These are phyloP conservation scores for Zaprionus inermis DNA, from an alignment of 1,140 invertebrate genomes.

Conservation along the genomic window DNA sequence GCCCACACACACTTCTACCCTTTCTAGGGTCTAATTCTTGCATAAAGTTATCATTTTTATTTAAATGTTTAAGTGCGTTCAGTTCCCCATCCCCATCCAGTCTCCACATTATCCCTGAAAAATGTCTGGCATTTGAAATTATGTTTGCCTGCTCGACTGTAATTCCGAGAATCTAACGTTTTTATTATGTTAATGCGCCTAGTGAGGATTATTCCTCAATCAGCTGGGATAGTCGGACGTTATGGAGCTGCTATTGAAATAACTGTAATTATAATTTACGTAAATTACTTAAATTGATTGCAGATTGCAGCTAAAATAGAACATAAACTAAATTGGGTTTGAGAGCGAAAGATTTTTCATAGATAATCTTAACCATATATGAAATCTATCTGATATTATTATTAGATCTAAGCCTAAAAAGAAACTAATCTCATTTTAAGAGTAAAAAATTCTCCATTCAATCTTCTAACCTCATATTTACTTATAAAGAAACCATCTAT, in stretches of 20 bases:
- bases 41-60: conserved; percentile 83
- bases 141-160: conserved; percentile 15
- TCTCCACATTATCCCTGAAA: neutral
- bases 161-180: conserved; percentile 54
- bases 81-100: neutral
- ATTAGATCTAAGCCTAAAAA: too few species aligned
- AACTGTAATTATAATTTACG: conserved; percentile 9
- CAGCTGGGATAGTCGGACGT: conserved; percentile 11
- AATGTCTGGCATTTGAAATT: conserved; percentile 22
- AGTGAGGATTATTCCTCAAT: conserved; percentile 34
- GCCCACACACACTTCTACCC: conserved; percentile 62
- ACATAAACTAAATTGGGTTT: too few species aligned
- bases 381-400: too few species aligned
- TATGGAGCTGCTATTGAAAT: conserved; percentile 8
- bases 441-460: too few species aligned
- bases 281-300: neutral
- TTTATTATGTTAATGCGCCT: conserved; percentile 76
- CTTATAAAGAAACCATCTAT: too few species aligned
- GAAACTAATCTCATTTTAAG: too few species aligned
- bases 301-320: neutral
- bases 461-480: too few species aligned
- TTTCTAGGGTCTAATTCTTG: conserved; percentile 47
- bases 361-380: too few species aligned
- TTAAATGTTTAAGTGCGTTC: conserved; percentile 76
- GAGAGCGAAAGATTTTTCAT: too few species aligned